A percentile compares a stretch with the other conserved stretches of the same genome.
These are phyloP conservation scores for Cassiopea andromeda DNA, from an alignment of 30 jellyfish, hydroid and myxozoan genomes.

Conservation along the genomic window DNA sequence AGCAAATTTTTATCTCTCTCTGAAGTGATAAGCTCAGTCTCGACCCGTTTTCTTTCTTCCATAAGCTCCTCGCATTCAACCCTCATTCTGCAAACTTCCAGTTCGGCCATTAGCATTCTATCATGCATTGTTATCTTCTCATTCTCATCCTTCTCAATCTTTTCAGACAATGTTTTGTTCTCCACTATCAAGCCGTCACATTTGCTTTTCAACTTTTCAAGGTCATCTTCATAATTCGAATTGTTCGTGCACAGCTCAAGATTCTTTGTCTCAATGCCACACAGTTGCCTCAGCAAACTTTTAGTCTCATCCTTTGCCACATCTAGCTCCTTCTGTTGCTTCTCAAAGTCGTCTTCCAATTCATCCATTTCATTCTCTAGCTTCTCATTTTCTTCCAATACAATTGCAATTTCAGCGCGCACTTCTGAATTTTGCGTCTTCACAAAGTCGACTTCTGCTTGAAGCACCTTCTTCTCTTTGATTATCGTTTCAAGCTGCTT, in stretches of 20 bases:
- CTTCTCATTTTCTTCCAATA: slow-evolving; percentile 91
- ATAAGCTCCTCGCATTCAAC: slow-evolving; percentile 81
- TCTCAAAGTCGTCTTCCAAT: slow-evolving; percentile 82
- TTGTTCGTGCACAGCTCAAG: slow-evolving; percentile 84
- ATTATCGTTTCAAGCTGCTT: slow-evolving; percentile 84
- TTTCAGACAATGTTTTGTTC: slow-evolving; percentile 62
- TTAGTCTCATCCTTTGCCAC: slow-evolving; percentile 93
- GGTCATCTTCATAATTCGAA: slow-evolving; percentile 87
- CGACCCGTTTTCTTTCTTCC: slow-evolving; percentile 76
- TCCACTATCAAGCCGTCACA: slow-evolving; percentile 74
- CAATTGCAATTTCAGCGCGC: slow-evolving; percentile 94
- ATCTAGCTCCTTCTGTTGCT: slow-evolving; percentile 84
- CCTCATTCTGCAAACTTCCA: slow-evolving; percentile 89
- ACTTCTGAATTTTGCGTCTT: slow-evolving; percentile 92
- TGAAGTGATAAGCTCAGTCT: slow-evolving; percentile 79
- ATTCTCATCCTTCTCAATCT: slow-evolving; percentile 60
- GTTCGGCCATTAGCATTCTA: slow-evolving; percentile 96
- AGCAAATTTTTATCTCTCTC: slow-evolving; percentile 72
- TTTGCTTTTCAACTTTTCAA: slow-evolving; percentile 66
- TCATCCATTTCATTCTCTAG: slow-evolving; percentile 90
- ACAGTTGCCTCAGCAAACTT: slow-evolving; percentile 85
- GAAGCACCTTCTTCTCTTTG: slow-evolving; percentile 87
- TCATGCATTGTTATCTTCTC: slow-evolving; percentile 86
- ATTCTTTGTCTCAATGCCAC: slow-evolving; percentile 91
- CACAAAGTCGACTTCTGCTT: slow-evolving; percentile 90